These are phyloP conservation scores for Danaus plexippus DNA, from an alignment of 1,140 invertebrate genomes.

Conservation along the genomic window DNA sequence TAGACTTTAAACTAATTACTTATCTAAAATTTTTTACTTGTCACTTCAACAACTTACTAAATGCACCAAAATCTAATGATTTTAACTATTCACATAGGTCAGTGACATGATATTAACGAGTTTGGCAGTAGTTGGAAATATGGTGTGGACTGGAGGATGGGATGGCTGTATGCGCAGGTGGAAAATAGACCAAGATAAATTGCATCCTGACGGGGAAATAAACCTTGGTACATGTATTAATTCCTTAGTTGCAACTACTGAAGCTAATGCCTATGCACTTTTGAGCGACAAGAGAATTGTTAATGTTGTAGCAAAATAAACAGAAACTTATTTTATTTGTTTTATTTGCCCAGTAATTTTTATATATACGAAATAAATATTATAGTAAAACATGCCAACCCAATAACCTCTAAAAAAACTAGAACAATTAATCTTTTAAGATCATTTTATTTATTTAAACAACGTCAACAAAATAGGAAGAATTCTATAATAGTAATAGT, in stretches of 20 bases:
- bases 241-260: constrained; percentile 27
- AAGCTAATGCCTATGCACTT: constrained; percentile 35
- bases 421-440: neutral
- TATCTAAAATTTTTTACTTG: too few relatives aligned
- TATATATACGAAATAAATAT: too few relatives aligned
- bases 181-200: constrained; percentile 39
- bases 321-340: too few relatives aligned
- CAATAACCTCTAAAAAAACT: too few relatives aligned
- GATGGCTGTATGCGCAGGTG: constrained; percentile 48
- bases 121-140: constrained; percentile 35
- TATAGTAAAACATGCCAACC: too few relatives aligned
- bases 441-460: constrained; percentile 13
- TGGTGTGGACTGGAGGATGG: constrained; percentile 60
- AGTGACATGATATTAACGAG: constrained; percentile 65
- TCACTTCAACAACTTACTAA: too few relatives aligned
- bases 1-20: too few relatives aligned
- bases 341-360: too few relatives aligned
- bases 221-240: constrained; percentile 52
- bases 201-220: constrained; percentile 45
- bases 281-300: constrained; percentile 44
- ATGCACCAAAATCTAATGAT: too few relatives aligned
- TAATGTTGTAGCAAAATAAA: constrained; percentile 24
- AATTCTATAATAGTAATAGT: too few relatives aligned
- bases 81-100: constrained; percentile 31
- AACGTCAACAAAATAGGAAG: neutral